Conservation (phyloP, 2,797 vertebrate species). For the Gymnothorax javanicus region DNA sequence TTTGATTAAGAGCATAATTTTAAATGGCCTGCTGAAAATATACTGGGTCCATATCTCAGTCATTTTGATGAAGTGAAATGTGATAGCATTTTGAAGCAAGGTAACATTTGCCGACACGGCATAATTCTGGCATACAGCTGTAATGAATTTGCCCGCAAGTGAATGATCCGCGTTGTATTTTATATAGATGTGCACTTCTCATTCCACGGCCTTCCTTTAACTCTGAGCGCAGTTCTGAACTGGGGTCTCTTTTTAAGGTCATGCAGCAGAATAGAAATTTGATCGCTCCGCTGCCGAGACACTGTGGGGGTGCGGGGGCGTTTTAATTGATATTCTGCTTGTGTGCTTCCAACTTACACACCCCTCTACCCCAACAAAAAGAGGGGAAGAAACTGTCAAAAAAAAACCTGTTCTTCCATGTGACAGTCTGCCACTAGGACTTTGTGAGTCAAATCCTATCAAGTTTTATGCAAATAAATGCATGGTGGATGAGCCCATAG, state of each 20-base stretch:
- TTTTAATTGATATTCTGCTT: slow-evolving; percentile 12
- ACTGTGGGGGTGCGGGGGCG: not conserved
- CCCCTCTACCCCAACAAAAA: not conserved
- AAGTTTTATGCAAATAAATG: not conserved
- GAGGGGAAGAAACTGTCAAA: not conserved
- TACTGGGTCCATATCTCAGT: not conserved
- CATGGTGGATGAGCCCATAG: not conserved
- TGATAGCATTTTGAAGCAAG: slow-evolving; percentile 42
- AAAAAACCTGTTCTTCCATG: not conserved
- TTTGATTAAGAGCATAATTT: slow-evolving; percentile 27
- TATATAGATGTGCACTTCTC: slow-evolving; percentile 39
- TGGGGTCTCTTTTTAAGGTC: not conserved
- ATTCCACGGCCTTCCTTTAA: slow-evolving; percentile 37
- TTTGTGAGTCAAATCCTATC: not conserved
- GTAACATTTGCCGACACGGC: slow-evolving; percentile 49
- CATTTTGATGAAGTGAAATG: slow-evolving; percentile 32
- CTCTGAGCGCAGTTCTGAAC: not conserved
- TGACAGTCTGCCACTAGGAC: not conserved
- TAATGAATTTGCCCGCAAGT: slow-evolving; percentile 56
- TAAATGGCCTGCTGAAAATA: slow-evolving; percentile 1
- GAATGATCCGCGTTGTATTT: slow-evolving; percentile 56
- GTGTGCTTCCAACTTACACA: not conserved
- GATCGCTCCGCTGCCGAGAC: too few species aligned
- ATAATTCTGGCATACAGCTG: slow-evolving; percentile 51
- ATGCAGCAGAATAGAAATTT: not conserved